Conservation (phyloP, 2,797 vertebrate genomes). For the Xerus rutilus region DNA sequence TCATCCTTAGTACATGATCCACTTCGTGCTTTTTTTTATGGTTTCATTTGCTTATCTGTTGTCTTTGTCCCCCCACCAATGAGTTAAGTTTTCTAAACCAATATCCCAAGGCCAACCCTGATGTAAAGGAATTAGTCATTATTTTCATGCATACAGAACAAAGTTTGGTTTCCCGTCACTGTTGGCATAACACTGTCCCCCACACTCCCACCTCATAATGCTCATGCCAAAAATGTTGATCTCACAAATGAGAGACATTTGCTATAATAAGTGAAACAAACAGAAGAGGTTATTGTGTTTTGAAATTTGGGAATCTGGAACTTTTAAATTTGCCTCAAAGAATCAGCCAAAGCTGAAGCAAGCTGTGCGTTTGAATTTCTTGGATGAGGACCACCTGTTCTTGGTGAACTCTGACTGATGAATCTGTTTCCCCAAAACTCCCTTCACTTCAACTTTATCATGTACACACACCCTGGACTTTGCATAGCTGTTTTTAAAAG, state of each 20-base stretch:
- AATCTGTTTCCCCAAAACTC: slow-evolving; percentile 52
- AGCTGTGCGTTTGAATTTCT: slow-evolving; percentile 75
- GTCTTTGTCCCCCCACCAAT: background rate
- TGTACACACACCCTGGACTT: background rate
- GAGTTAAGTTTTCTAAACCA: slow-evolving; percentile 70
- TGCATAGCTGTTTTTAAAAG: background rate
- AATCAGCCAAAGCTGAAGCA: slow-evolving; percentile 78
- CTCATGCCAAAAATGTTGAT: slow-evolving; percentile 71
- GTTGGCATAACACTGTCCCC: slow-evolving; percentile 81
- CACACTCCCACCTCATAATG: slow-evolving; percentile 69
- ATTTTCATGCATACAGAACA: slow-evolving; percentile 73
- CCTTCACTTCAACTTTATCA: background rate
- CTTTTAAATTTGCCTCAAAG: slow-evolving; percentile 77
- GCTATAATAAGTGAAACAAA: slow-evolving; percentile 80
- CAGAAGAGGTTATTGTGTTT: slow-evolving; percentile 80
- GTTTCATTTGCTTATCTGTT: slow-evolving; percentile 16
- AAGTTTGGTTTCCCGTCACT: slow-evolving; percentile 71
- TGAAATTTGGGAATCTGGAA: slow-evolving; percentile 78
- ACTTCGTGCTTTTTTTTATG: background rate
- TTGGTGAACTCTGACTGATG: slow-evolving; percentile 48
- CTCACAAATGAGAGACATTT: slow-evolving; percentile 78
- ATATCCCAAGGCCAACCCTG: slow-evolving; percentile 64
- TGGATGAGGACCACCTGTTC: slow-evolving; percentile 77
- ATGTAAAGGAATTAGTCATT: slow-evolving; percentile 76
- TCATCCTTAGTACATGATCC: background rate